phyloP scores from a whole-genome alignment of 2,113 vertebrate genomes.

The Lepus americanus region DNA sequence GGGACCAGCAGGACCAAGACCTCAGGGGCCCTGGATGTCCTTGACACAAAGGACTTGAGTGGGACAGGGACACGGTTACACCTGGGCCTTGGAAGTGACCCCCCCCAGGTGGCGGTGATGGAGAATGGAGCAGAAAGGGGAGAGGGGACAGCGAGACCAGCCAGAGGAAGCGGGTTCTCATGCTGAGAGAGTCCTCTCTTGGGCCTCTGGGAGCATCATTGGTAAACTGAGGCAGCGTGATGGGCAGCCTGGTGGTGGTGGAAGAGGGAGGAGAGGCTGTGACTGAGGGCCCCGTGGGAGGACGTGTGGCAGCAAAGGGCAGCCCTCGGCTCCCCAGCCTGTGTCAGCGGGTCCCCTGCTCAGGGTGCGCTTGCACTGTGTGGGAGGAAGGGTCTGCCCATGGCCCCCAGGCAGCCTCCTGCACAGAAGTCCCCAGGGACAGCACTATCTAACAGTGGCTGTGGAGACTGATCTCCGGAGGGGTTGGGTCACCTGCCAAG shows the following conservation, averaged over 20 bases:
- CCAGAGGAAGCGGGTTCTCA: not conserved
- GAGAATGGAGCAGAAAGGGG: not conserved
- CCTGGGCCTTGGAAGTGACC: not conserved
- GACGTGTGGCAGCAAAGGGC: not conserved
- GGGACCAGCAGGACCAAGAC: not conserved
- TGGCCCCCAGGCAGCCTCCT: accelerated
- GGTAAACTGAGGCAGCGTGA: not conserved
- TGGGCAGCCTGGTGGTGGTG: not conserved
- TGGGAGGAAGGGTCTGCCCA: not conserved
- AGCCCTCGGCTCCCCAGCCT: not conserved
- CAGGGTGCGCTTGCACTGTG: not conserved
- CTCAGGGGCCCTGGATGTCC: not conserved
- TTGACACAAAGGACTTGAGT: not conserved
- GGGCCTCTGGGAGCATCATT: not conserved
- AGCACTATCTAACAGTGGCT: not conserved
- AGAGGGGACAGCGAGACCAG: not conserved
- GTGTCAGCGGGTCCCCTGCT: not conserved
- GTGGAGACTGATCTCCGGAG: not conserved
- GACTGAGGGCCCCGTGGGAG: not conserved
- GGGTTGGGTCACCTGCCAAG: not conserved
- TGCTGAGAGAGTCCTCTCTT: not conserved
- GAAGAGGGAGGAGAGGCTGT: not conserved
- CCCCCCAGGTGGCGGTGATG: not conserved
- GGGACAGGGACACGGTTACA: not conserved
- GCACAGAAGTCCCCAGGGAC: not conserved